These are phyloP conservation scores for Hassar affinis DNA, from an alignment of 2,113 vertebrate species.

Conservation along the genomic window DNA sequence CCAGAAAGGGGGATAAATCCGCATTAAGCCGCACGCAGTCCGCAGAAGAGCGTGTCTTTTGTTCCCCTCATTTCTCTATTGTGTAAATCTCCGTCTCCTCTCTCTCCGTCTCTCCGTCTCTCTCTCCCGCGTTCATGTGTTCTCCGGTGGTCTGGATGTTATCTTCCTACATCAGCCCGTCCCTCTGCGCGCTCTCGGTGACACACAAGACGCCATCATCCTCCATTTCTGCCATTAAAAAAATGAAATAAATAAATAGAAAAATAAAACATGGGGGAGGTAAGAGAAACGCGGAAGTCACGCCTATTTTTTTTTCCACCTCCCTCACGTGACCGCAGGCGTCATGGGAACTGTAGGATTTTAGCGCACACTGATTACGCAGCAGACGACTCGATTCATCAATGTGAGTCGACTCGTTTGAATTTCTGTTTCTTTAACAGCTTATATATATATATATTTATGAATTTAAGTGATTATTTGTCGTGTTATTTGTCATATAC, in stretches of 20 bases:
- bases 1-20: background rate
- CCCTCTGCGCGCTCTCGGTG: constrained; percentile 52
- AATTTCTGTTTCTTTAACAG: background rate
- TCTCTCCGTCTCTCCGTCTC: constrained; percentile 4
- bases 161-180: constrained; percentile 48
- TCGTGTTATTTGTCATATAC: background rate
- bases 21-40: constrained; percentile 38
- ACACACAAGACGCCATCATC: constrained; percentile 62
- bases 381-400: background rate
- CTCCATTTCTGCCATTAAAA: constrained; percentile 53
- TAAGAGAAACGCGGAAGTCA: constrained; percentile 42
- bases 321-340: constrained; percentile 30
- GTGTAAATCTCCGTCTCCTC: constrained; percentile 47
- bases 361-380: too few species aligned
- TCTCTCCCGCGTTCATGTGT: background rate
- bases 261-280: constrained; percentile 62
- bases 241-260: constrained; percentile 63
- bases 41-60: constrained; percentile 54
- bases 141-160: background rate
- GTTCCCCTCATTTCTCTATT: constrained; percentile 58
- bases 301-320: constrained; percentile 34
- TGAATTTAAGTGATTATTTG: background rate
- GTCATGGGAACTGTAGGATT: constrained; percentile 59
- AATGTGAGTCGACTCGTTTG: background rate
- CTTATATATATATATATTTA: background rate